Evolutionary conservation across 2,113 vertebrate genomes (phyloP), one percentile per base, ranked within the genome.

Genomic region (Naja naja): DNA sequence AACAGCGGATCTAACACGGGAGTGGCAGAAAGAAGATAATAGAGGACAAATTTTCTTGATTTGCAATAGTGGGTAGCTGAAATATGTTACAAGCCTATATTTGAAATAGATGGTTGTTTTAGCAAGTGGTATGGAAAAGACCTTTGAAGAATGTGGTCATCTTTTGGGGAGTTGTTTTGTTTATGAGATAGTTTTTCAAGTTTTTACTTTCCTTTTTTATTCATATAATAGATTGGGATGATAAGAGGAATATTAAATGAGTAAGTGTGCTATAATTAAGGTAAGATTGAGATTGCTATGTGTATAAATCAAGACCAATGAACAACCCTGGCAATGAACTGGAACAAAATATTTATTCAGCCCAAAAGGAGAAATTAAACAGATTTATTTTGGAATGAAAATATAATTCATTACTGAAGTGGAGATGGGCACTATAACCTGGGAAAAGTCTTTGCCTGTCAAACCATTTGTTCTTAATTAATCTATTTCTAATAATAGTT

Each of bases 301-400:
- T 88, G 14, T 90, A 56, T 52, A 85, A 43, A 94, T 81, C 86
- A 92, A 89, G 54, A 34, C 6, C 92, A 93, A 9, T 1, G 6
- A 93, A 14, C 58, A 52, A 47, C n/a, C 60, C 94, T 93, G 91
- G 0, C 53, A 94, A 93, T 92, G 93, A 90, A 89, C 91, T 93
- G 88, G 92, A 95, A 34, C 11, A 89, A 95, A 95, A 86, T 94
- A 90, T 91, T 95, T 95, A 69, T 25, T 60, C 45, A 88, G 94
- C 4, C 20, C 10, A 94, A 93, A 64, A 74, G 14, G 69, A 74
- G 14, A 74, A 74, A 74, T 74, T 74, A 74, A 74, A 74, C 16
- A 74, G 14, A 74, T 20, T 74, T 74, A 69, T 89, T 94, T 47
- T 64, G 47, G 47, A 85, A 92, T 96, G 95, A 94, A 89, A 93